Evolutionary conservation across 1,140 invertebrate species (phyloP).

Genomic region (Harpegnathos saltator): DNA sequence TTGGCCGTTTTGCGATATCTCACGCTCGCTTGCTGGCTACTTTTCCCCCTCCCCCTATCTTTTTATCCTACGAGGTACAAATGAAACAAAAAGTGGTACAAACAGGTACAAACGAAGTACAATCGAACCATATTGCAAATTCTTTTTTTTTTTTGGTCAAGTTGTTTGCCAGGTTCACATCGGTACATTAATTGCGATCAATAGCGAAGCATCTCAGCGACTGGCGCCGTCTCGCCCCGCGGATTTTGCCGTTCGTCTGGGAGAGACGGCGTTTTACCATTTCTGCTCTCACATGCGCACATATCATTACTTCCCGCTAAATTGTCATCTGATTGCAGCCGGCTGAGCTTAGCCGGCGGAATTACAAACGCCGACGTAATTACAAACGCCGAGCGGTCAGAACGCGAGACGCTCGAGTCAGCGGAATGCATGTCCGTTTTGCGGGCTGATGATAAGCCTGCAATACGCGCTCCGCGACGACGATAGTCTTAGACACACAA

Average conservation of each 20-base stretch:
- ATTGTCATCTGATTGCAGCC: constrained; percentile 40
- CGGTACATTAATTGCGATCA: neutral
- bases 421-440: constrained; percentile 23
- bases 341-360: constrained; percentile 17
- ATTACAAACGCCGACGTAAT: constrained; percentile 32
- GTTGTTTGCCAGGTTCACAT: too few species aligned
- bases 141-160: too few species aligned
- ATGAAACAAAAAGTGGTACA: too few species aligned
- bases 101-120: too few species aligned
- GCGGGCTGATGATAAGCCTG: constrained; percentile 30
- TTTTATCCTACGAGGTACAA: too few species aligned
- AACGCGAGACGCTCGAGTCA: constrained; percentile 10
- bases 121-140: too few species aligned
- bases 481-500: neutral
- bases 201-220: neutral
- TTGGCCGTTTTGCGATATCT: too few species aligned
- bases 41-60: too few species aligned
- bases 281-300: constrained; percentile 15
- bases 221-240: neutral
- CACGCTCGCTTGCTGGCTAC: too few species aligned
- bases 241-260: neutral
- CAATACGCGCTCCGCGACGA: constrained; percentile 19
- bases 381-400: constrained; percentile 20
- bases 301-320: constrained; percentile 42
- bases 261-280: constrained; percentile 1